Evolutionary conservation across 2,113 vertebrate genomes (phyloP).

Genomic region (Odobenus rosmarus): DNA sequence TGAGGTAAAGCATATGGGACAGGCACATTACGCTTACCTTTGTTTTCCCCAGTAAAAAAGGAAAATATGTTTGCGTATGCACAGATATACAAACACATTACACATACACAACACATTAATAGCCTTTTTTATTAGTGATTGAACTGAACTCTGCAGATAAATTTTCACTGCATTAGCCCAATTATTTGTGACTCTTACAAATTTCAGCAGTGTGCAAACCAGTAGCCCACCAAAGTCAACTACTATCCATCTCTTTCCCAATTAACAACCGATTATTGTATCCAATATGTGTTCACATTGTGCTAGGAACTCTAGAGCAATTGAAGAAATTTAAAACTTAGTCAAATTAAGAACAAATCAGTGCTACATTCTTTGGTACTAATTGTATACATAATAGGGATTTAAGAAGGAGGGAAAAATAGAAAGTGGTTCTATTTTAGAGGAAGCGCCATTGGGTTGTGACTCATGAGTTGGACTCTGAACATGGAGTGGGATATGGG

Average conservation of each 20-base stretch:
- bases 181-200: not conserved
- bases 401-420: not conserved
- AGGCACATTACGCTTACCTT: not conserved
- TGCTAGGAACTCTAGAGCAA: not conserved
- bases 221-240: not conserved
- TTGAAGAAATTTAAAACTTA: constrained; percentile 22
- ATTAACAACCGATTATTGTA: constrained; percentile 7
- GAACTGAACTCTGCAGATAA: not conserved
- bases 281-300: not conserved
- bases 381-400: not conserved
- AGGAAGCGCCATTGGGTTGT: not conserved
- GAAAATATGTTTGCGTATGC: not conserved
- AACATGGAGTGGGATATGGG: not conserved
- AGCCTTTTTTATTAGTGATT: not conserved
- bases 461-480: not conserved
- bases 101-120: not conserved
- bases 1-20: not conserved
- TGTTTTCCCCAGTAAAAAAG: constrained; percentile 33
- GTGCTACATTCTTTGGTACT: not conserved
- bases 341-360: not conserved
- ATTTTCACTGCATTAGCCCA: constrained; percentile 31
- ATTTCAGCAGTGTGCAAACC: not conserved
- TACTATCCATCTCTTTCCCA: constrained; percentile 4
- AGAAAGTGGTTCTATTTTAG: not conserved
- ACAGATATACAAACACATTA: not conserved